Evolutionary conservation across 2,113 vertebrate species (phyloP).

Genomic region (Tamias sibiricus): DNA sequence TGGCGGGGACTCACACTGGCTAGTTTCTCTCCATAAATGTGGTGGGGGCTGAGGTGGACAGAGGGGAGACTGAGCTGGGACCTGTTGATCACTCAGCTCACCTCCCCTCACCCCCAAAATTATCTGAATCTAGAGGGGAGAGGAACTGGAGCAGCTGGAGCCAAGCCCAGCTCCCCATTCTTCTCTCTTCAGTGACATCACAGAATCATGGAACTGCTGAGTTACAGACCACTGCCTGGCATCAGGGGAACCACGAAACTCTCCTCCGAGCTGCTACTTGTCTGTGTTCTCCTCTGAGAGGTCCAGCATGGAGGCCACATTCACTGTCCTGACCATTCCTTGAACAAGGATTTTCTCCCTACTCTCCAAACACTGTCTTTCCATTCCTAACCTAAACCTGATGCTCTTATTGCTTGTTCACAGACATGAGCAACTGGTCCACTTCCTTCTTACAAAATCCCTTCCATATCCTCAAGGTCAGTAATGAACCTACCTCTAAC

Average conservation of each 20-base stretch:
- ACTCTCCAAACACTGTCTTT: neutral
- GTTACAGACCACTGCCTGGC: neutral
- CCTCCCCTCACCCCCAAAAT: conserved; percentile 67
- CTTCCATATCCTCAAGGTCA: neutral
- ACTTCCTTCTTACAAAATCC: neutral
- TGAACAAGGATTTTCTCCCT: conserved; percentile 14
- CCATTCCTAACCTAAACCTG: neutral
- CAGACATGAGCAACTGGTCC: neutral
- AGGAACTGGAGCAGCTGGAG: conserved; percentile 13
- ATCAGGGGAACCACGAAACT: neutral
- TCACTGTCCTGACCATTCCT: neutral
- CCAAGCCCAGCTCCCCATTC: conserved; percentile 27
- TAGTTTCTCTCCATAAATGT: conserved; percentile 65
- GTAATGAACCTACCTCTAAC: neutral
- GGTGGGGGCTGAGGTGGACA: conserved; percentile 51
- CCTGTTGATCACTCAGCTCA: conserved; percentile 48
- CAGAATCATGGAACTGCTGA: conserved; percentile 51
- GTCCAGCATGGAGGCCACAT: neutral
- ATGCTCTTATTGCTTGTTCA: neutral
- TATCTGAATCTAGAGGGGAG: conserved; percentile 44
- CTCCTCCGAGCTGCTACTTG: neutral
- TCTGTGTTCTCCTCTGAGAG: neutral
- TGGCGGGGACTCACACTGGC: conserved; percentile 62
- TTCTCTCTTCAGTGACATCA: conserved; percentile 76
- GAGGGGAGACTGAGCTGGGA: conserved; percentile 72